phyloP scores from a whole-genome alignment of 2,888 invertebrate species.

The Copidosoma aretas region DNA sequence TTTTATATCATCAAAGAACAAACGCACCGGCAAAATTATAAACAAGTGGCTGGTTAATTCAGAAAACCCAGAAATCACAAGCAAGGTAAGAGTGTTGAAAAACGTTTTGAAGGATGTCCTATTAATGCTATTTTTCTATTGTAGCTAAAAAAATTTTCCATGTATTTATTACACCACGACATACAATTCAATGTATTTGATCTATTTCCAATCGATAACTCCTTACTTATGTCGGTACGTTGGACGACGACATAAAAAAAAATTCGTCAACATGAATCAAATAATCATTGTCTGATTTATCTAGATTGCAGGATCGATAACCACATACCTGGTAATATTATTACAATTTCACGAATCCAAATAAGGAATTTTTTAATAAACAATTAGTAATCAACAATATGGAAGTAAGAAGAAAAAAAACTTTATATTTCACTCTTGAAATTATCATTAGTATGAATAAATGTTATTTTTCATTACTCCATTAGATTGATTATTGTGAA shows the following conservation, averaged over 20 bases:
- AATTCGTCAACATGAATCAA: not conserved
- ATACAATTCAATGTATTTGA: not conserved
- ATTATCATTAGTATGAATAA: too few species aligned
- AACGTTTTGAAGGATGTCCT: not conserved
- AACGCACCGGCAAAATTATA: not conserved
- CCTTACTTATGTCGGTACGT: not conserved
- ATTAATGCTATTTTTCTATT: not conserved
- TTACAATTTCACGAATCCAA: slow-evolving; percentile 1
- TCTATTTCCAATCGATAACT: not conserved
- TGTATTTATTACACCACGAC: not conserved
- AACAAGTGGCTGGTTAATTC: not conserved
- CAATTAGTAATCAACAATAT: too few species aligned
- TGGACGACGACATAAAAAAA: not conserved
- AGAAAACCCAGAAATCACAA: not conserved
- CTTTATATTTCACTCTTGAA: too few species aligned
- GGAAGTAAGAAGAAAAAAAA: too few species aligned
- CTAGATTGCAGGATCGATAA: not conserved
- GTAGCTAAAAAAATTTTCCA: not conserved
- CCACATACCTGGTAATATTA: not conserved
- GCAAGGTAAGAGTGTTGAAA: not conserved
- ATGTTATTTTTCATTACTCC: too few species aligned
- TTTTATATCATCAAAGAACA: not conserved
- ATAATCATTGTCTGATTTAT: not conserved
- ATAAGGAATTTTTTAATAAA: too few species aligned
- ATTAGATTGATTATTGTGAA: too few species aligned